phyloP scores from a whole-genome alignment of 2,888 invertebrate species.

The Eilema caniola region DNA sequence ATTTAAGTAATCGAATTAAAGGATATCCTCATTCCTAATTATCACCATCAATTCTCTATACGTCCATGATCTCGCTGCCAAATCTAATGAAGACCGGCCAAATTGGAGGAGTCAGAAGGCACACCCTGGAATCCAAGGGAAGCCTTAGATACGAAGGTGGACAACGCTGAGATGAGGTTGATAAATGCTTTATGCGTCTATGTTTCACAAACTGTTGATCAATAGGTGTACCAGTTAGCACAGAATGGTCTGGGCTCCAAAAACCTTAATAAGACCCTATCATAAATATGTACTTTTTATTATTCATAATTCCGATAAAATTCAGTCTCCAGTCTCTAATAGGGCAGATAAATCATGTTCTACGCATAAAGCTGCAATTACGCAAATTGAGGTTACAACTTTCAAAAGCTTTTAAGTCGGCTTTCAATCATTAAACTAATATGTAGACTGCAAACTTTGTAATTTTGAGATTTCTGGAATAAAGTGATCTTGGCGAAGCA shows the following conservation, averaged over 20 bases:
- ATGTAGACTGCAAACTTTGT: background rate
- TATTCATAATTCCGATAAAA: background rate
- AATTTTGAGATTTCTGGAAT: background rate
- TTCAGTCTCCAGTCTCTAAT: background rate
- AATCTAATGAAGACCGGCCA: background rate
- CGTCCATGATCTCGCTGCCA: background rate
- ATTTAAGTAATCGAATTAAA: background rate
- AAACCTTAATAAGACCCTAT: background rate
- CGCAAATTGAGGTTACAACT: conserved; percentile 8
- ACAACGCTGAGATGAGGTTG: too few species aligned
- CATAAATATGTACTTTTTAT: background rate
- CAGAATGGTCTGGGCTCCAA: background rate
- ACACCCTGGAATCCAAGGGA: background rate
- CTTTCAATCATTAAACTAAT: conserved; percentile 10
- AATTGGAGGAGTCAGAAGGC: background rate
- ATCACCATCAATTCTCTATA: background rate
- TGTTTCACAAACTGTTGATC: background rate
- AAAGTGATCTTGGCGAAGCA: background rate
- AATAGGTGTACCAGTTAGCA: background rate
- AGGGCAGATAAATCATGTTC: background rate
- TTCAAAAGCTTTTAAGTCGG: background rate
- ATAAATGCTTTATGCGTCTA: too few species aligned
- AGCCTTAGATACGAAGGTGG: too few species aligned
- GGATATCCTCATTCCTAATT: background rate
- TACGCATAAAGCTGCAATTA: conserved; percentile 6